Evolutionary conservation across 2,113 vertebrate genomes (phyloP).

Genomic region (Charadrius vociferus): DNA sequence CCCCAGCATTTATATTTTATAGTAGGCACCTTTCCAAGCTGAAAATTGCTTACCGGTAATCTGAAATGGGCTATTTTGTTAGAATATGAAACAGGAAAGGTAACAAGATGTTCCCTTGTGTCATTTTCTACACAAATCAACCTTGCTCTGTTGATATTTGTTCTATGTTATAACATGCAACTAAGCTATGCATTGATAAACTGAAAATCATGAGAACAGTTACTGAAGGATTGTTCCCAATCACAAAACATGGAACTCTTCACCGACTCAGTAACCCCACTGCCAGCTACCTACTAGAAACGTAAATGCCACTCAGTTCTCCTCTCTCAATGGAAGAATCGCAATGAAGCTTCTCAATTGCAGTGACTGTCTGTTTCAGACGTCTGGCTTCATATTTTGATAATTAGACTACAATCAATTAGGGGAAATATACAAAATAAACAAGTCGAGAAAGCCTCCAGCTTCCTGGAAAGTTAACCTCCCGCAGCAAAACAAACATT

Average conservation of each 20-base stretch:
- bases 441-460: neutral
- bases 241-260: neutral
- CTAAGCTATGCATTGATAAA: neutral
- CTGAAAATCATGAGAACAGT: neutral
- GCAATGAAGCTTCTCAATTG: neutral
- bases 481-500: neutral
- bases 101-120: neutral
- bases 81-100: neutral
- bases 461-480: neutral
- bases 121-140: neutral
- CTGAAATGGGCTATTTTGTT: neutral
- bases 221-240: neutral
- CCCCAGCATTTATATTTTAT: neutral
- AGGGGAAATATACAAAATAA: conserved; percentile 27
- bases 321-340: neutral
- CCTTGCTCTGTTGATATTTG: neutral
- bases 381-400: neutral
- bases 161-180: neutral
- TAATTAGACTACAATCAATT: neutral
- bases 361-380: neutral
- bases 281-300: neutral
- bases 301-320: neutral
- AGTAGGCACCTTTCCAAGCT: neutral
- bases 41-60: neutral
- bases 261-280: fast-evolving